Conservation (phyloP, 2,797 vertebrate species). For the Channa striata region DNA sequence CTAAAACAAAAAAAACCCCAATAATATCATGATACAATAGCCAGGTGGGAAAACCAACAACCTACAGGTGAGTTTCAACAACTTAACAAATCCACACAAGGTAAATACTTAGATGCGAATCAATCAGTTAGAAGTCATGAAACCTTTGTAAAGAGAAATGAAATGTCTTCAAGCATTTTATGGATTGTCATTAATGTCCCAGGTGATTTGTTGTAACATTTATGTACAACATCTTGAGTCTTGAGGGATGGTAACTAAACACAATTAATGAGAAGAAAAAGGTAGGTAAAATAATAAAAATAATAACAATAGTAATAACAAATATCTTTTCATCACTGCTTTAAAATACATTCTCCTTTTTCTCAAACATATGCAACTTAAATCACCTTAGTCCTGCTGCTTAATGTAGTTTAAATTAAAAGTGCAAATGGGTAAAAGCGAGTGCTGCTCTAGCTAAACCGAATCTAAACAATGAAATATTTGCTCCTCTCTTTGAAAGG, state of each 20-base stretch:
- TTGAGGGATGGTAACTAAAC: background rate
- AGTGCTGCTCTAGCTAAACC: slow-evolving; percentile 5
- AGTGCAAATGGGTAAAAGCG: background rate
- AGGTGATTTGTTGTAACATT: background rate
- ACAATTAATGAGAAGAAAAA: slow-evolving; percentile 4
- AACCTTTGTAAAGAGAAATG: too few relatives aligned
- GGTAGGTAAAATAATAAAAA: too few relatives aligned
- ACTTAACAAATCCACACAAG: too few relatives aligned
- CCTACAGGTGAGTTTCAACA: too few relatives aligned
- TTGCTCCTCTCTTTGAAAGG: slow-evolving; percentile 25
- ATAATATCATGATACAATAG: too few relatives aligned
- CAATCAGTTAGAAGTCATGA: too few relatives aligned
- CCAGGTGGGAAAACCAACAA: too few relatives aligned
- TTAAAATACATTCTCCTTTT: background rate
- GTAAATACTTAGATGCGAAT: too few relatives aligned
- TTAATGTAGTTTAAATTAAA: slow-evolving; percentile 14
- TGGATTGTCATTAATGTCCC: background rate
- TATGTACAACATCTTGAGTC: background rate
- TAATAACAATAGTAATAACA: background rate
- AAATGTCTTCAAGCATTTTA: slow-evolving; percentile 1
- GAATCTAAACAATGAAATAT: slow-evolving; percentile 29
- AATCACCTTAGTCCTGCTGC: background rate
- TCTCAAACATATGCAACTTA: background rate
- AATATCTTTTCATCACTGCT: background rate
- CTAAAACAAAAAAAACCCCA: too few relatives aligned